Conservation (phyloP, 1,140 invertebrate species). For the Phenacoccus solenopsis region DNA sequence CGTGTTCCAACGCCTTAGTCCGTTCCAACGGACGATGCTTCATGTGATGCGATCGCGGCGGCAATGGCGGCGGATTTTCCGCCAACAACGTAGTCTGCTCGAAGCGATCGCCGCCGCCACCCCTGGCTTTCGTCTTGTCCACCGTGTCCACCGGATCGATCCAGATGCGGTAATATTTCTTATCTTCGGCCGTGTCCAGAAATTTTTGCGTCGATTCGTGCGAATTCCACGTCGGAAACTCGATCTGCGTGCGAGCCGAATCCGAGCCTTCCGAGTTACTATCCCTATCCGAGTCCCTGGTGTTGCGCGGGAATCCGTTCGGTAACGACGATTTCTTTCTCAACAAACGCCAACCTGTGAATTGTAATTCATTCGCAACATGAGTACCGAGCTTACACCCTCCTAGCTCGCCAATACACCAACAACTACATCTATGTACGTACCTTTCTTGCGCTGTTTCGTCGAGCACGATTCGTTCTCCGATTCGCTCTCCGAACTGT, state of each 20-base stretch:
- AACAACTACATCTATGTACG: no score
- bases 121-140: slow-evolving; percentile 14
- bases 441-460: slow-evolving; percentile 11
- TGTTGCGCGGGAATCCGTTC: background rate
- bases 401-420: no score
- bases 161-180: slow-evolving; percentile 34
- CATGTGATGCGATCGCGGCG: slow-evolving; percentile 31
- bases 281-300: background rate
- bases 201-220: slow-evolving; percentile 28
- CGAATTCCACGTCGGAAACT: slow-evolving; percentile 31
- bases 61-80: slow-evolving; percentile 32
- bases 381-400: no score
- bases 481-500: slow-evolving; percentile 31
- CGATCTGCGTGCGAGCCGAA: slow-evolving; percentile 26
- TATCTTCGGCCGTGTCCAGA: slow-evolving; percentile 22
- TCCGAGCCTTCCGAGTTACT: slow-evolving; percentile 20
- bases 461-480: slow-evolving; percentile 27
- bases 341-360: slow-evolving; percentile 27
- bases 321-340: slow-evolving; percentile 24
- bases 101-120: slow-evolving; percentile 30
- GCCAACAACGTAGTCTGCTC: slow-evolving; percentile 29
- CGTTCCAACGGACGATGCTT: slow-evolving; percentile 35
- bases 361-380: no score
- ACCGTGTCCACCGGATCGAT: slow-evolving; percentile 19
- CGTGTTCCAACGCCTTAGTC: slow-evolving; percentile 31